Conservation (phyloP, 2,797 vertebrate genomes). For the Phrynocephalus forsythii region DNA sequence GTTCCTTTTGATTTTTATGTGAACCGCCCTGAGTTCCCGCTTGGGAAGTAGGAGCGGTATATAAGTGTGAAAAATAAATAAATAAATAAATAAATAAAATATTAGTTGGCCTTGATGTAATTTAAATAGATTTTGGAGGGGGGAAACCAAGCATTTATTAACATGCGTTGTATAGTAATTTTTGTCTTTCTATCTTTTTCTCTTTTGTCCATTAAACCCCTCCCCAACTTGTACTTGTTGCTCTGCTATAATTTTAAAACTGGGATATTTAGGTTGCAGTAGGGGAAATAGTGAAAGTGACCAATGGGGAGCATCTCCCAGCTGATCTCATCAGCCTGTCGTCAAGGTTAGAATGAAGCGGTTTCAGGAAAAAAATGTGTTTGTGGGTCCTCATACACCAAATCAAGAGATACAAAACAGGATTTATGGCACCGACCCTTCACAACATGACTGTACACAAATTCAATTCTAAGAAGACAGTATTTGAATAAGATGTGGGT, state of each 20-base stretch:
- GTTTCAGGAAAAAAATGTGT: slow-evolving; percentile 69
- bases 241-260: slow-evolving; percentile 80
- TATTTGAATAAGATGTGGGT: slow-evolving; percentile 23
- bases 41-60: no score
- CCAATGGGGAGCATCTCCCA: slow-evolving; percentile 99
- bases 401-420: slow-evolving; percentile 39
- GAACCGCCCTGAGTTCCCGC: no score
- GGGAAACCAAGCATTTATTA: slow-evolving; percentile 78
- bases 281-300: slow-evolving; percentile 98
- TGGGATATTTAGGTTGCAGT: slow-evolving; percentile 93
- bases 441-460: slow-evolving; percentile 22
- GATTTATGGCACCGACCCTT: slow-evolving; percentile 22
- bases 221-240: slow-evolving; percentile 70
- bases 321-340: slow-evolving; percentile 99
- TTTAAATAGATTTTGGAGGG: slow-evolving; percentile 86
- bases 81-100: no score
- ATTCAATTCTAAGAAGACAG: slow-evolving; percentile 39
- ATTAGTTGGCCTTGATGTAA: slow-evolving; percentile 71
- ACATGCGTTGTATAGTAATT: slow-evolving; percentile 79
- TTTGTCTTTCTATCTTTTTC: slow-evolving; percentile 78
- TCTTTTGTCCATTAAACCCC: slow-evolving; percentile 76
- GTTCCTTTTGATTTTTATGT: no score
- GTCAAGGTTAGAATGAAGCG: slow-evolving; percentile 93
- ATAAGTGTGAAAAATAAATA: no score
- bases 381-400: slow-evolving; percentile 79